A percentile compares a stretch with the other conserved stretches of the same genome.
These are phyloP conservation scores for Toxonevra muliebris DNA, from an alignment of 2,888 invertebrate genomes.

Conservation along the genomic window DNA sequence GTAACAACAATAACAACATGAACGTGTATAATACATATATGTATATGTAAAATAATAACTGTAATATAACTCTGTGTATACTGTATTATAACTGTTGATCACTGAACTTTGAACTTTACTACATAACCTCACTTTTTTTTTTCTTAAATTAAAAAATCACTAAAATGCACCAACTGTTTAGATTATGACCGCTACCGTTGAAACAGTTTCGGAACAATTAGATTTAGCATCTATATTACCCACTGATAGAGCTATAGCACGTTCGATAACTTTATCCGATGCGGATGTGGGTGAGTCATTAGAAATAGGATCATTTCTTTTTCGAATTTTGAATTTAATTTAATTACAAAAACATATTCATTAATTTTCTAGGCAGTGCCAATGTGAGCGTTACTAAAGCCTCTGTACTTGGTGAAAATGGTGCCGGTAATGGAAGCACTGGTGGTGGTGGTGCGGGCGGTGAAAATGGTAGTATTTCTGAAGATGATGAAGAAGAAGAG, in stretches of 20 bases:
- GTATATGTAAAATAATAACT: background rate
- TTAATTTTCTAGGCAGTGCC: conserved; percentile 68
- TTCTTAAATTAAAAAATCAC: too few species aligned
- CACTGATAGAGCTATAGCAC: conserved; percentile 81
- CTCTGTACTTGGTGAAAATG: conserved; percentile 70
- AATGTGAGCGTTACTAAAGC: conserved; percentile 77
- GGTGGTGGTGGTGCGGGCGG: conserved; percentile 68
- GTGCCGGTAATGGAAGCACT: conserved; percentile 69
- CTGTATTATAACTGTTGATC: too few species aligned
- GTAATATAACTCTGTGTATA: background rate
- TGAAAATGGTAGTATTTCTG: conserved; percentile 71
- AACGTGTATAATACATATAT: conserved; percentile 29
- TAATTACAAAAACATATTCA: background rate
- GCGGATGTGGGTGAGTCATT: conserved; percentile 81
- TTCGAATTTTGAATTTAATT: background rate
- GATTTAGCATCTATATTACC: conserved; percentile 89
- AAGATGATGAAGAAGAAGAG: conserved; percentile 72
- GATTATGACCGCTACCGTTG: conserved; percentile 96
- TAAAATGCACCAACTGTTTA: conserved; percentile 53
- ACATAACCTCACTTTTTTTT: too few species aligned
- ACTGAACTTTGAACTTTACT: too few species aligned
- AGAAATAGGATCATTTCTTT: background rate
- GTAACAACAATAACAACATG: conserved; percentile 21
- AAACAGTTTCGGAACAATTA: conserved; percentile 90
- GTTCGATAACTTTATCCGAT: conserved; percentile 88